Evolutionary conservation across 30 jellyfish, hydroid and myxozoan species (phyloP).

Genomic region (Sanderia malayensis): DNA sequence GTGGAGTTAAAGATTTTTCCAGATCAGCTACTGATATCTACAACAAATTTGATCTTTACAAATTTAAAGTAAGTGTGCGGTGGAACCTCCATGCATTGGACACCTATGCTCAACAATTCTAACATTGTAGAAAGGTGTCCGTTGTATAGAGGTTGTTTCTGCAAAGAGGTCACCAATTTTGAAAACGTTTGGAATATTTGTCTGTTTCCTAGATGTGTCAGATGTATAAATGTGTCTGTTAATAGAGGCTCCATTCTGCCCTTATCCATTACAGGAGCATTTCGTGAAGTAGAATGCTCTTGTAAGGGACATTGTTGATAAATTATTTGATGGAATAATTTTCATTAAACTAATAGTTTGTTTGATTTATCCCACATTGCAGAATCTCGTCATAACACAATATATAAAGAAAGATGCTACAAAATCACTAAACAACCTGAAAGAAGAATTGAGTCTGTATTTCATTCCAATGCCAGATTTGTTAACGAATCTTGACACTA

Average conservation of each 20-base stretch:
- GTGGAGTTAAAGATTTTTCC: constrained; percentile 68
- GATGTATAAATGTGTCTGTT: no score
- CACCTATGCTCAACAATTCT: no score
- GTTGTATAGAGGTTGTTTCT: no score
- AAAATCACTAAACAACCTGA: constrained; percentile 18
- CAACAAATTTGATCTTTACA: constrained; percentile 71
- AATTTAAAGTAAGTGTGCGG: constrained; percentile 75
- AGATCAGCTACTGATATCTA: constrained; percentile 70
- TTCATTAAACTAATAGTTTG: no score
- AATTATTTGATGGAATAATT: no score
- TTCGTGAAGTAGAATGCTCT: no score
- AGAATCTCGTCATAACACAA: constrained; percentile 60
- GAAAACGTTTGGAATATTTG: not conserved
- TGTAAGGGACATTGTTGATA: no score
- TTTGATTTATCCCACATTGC: not conserved
- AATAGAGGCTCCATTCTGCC: no score
- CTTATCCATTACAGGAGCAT: no score
- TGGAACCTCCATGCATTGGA: no score
- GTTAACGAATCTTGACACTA: constrained; percentile 4
- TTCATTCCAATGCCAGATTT: constrained; percentile 29
- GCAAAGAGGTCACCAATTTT: no score
- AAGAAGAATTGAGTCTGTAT: constrained; percentile 17
- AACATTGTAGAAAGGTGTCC: no score
- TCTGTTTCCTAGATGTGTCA: not conserved
- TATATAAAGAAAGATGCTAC: constrained; percentile 49